These are phyloP conservation scores for Tubiluchus corallicola DNA, from an alignment of 2,888 invertebrate genomes.

Conservation along the genomic window DNA sequence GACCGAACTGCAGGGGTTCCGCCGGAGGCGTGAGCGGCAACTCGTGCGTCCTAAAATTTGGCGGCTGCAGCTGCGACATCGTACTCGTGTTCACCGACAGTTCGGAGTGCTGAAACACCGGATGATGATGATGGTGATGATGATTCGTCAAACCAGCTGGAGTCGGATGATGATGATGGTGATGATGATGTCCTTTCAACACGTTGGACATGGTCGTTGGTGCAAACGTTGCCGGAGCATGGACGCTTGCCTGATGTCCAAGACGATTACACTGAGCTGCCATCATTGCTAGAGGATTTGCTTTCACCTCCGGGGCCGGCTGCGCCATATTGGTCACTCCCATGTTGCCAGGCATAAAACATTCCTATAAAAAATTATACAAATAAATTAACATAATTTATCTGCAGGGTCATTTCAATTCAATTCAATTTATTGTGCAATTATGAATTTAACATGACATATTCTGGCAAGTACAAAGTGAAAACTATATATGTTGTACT, in stretches of 20 bases:
- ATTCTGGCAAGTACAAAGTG: too few species aligned
- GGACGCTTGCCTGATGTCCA: not conserved
- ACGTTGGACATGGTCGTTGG: not conserved
- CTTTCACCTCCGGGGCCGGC: not conserved
- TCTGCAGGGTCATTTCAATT: too few species aligned
- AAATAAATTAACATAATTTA: too few species aligned
- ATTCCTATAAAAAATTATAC: not conserved
- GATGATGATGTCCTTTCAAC: not conserved
- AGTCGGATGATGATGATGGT: conserved; percentile 3
- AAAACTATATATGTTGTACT: too few species aligned
- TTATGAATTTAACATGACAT: too few species aligned
- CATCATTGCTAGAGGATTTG: not conserved
- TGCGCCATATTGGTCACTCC: too few species aligned
- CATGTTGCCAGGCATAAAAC: not conserved
- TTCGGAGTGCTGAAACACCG: not conserved
- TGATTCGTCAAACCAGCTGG: too few species aligned
- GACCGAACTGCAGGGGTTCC: not conserved
- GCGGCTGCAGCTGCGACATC: not conserved
- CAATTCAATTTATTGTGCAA: too few species aligned
- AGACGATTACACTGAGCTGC: not conserved
- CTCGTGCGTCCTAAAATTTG: not conserved
- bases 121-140: not conserved
- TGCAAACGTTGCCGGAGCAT: not conserved
- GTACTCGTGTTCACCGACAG: not conserved
- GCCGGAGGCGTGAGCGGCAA: not conserved